Base-by-base conservation (phyloP, 2,888 invertebrate genomes). In the Tachina lurida region DNA sequence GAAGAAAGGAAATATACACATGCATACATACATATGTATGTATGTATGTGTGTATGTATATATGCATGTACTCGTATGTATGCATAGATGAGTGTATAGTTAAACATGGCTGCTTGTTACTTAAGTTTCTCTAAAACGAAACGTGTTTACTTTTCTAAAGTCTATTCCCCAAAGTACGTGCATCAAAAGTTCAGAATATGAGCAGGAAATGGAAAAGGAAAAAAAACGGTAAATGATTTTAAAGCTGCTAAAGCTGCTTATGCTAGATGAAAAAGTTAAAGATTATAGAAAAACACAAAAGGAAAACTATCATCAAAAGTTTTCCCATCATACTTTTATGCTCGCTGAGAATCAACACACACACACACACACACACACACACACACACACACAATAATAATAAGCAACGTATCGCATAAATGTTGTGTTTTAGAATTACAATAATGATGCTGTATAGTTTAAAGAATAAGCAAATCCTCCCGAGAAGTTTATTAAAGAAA, bases 111-210 rank as follows among this genome's bases (percentile, higher is more conserved):
- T 65, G 17, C n/a, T 67, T 68, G 19, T 75, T 47, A 19, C 19
- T 56, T 22, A 54, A 70, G 45, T 75, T 81, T 75, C 31, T 47
- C 39, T 70, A 41, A 43, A 68, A 75, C 15, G n/a, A 5, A 65
- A 76, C 49, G 49, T 58, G 76, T 60, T 60, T 86, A 79, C 76
- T 86, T 83, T 79, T 79, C 73, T 79, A 67, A 86, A 83, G 79
- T 83, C 65, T 75, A 65, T 82, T 78, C 81, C 81, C 70, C 17
- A 75, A 70, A 75, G 78, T 39, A 78, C 39, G 56, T 77, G 63
- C 13, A n/a, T n/a, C 10, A 19, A 75, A 74, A 54, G 19, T 60
- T 22, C 39, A 52, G 45, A 49, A 68, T 12, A 52, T 10, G 13
- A 39, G 68, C n/a, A 54, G 1, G 5, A 63, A 31, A 31, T 7